phyloP scores from a whole-genome alignment of 2,888 invertebrate species.

The Lithophane semibrunnea region DNA sequence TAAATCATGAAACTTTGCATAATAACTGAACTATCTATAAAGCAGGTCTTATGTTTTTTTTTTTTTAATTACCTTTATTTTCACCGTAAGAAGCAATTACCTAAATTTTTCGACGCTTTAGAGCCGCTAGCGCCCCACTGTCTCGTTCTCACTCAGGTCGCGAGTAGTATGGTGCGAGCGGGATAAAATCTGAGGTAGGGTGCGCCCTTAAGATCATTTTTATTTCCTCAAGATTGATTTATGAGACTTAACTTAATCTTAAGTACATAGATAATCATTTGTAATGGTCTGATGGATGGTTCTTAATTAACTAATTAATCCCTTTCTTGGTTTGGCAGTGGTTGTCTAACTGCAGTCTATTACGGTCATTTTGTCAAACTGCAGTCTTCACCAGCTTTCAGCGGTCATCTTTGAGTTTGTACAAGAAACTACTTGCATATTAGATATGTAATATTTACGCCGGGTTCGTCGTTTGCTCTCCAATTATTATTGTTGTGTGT shows the following conservation, averaged over 20 bases:
- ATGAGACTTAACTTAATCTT: too few species aligned
- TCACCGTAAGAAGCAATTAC: too few species aligned
- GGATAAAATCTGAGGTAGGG: too few species aligned
- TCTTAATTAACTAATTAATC: background rate
- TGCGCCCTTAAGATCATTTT: background rate
- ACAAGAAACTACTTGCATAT: background rate
- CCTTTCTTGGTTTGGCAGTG: background rate
- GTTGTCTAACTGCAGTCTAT: background rate
- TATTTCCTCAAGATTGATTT: background rate
- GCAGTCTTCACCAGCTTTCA: background rate
- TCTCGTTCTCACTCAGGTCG: too few species aligned
- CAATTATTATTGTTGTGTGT: slow-evolving; percentile 1
- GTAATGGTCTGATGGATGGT: background rate
- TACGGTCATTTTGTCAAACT: background rate
- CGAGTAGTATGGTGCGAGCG: too few species aligned
- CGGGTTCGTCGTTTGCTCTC: too few species aligned
- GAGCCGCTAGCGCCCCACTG: too few species aligned
- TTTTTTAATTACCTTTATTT: too few species aligned
- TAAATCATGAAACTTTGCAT: too few species aligned
- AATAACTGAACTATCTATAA: too few species aligned
- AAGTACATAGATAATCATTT: background rate
- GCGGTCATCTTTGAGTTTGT: background rate
- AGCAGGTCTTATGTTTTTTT: too few species aligned
- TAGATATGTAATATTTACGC: background rate
- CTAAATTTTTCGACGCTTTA: too few species aligned